These are phyloP conservation scores for Syrista parreyssii DNA, from an alignment of 2,888 invertebrate genomes.

Conservation along the genomic window DNA sequence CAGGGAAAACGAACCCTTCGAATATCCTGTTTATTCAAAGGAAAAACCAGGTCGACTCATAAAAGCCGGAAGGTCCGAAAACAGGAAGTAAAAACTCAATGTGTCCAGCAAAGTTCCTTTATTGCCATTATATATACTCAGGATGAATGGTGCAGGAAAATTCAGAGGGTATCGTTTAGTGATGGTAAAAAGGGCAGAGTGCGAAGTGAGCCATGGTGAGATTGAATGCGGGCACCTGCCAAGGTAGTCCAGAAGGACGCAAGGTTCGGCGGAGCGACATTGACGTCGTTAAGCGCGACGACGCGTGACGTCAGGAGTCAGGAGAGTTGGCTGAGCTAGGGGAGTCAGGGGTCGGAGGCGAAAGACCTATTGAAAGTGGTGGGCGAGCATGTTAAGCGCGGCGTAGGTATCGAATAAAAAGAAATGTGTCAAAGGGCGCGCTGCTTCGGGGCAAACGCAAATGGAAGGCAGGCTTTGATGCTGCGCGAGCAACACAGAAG, in stretches of 20 bases:
- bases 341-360: constrained; percentile 13
- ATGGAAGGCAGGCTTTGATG: constrained; percentile 56
- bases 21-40: neutral
- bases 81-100: neutral
- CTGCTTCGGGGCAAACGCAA: constrained; percentile 45
- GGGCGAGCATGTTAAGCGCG: constrained; percentile 6
- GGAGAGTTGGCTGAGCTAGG: neutral
- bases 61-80: neutral
- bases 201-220: neutral
- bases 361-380: constrained; percentile 33
- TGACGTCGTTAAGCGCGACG: neutral
- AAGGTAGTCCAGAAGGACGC: neutral
- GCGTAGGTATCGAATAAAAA: constrained; percentile 54
- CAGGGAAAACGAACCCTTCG: neutral
- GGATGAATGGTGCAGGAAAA: neutral
- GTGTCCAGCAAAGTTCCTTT: neutral
- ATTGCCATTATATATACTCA: neutral
- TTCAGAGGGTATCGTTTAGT: neutral
- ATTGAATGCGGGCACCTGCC: neutral
- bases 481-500: constrained; percentile 22
- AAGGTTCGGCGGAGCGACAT: neutral
- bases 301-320: neutral
- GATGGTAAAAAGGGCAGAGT: neutral
- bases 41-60: neutral
- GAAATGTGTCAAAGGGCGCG: constrained; percentile 60